A percentile compares a stretch with the other conserved stretches of the same genome.
Evolutionary conservation across 2,888 invertebrate species (phyloP).

Genomic region (Amphipyra berbera): DNA sequence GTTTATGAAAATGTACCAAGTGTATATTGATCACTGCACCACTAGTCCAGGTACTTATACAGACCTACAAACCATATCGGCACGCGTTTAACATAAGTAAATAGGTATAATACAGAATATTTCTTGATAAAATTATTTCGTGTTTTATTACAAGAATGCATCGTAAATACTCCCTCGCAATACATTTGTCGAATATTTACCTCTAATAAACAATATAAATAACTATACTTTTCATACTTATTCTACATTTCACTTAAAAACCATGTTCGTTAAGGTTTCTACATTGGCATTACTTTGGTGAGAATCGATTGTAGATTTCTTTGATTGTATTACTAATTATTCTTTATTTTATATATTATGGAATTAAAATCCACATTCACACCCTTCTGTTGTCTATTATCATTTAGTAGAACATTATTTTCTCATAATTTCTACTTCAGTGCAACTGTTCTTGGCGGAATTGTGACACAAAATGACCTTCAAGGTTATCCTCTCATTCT

Average conservation of each 20-base stretch:
- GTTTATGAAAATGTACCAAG: no score
- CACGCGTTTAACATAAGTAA: no score
- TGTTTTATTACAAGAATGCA: not conserved
- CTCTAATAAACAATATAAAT: not conserved
- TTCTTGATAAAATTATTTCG: not conserved
- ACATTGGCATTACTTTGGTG: slow-evolving; percentile 10
- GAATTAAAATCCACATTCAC: no score
- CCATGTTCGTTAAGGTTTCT: slow-evolving; percentile 16
- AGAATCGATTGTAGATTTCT: not conserved
- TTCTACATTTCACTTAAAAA: slow-evolving; percentile 1
- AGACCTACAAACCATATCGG: no score
- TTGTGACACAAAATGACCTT: not conserved
- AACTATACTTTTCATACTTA: slow-evolving; percentile 1
- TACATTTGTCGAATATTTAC: not conserved
- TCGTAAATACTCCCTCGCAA: not conserved
- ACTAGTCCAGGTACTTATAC: no score
- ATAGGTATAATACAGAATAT: slow-evolving; percentile 29
- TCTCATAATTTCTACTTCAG: not conserved
- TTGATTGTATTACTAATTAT: no score
- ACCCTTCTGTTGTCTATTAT: not conserved
- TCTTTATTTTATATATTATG: no score
- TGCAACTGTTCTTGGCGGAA: slow-evolving; percentile 12
- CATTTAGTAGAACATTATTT: not conserved
- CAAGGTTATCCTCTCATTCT: slow-evolving; percentile 37
- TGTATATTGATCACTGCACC: no score